These are phyloP conservation scores for Elephas maximus DNA, from an alignment of 2,113 vertebrate genomes.

Conservation along the genomic window DNA sequence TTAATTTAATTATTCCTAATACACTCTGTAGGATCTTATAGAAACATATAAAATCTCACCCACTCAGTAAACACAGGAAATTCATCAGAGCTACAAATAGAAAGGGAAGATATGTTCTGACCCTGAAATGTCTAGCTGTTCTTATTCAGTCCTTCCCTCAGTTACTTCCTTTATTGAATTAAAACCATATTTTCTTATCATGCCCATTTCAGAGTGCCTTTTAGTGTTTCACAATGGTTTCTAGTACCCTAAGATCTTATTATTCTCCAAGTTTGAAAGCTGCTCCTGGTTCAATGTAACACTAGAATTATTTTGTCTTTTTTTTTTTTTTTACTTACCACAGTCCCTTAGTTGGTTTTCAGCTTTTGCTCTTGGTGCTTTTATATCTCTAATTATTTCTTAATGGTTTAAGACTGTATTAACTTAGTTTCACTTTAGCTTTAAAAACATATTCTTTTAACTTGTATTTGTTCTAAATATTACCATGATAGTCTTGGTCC, in stretches of 20 bases:
- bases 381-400: conserved; percentile 45
- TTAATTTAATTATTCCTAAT: conserved; percentile 5
- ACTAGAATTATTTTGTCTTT: conserved; percentile 18
- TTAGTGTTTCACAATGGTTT: background rate
- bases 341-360: background rate
- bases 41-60: background rate
- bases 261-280: background rate
- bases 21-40: background rate
- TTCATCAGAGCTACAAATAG: background rate
- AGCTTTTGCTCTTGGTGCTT: background rate
- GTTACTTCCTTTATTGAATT: conserved; percentile 2
- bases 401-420: conserved; percentile 42
- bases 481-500: background rate
- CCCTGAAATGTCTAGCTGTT: background rate
- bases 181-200: conserved; percentile 30
- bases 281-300: background rate
- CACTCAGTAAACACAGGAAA: background rate
- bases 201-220: background rate
- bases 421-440: conserved; percentile 14
- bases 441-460: background rate
- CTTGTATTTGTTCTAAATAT: conserved; percentile 31
- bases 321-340: background rate
- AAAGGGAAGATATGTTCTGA: background rate
- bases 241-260: background rate
- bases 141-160: background rate